Evolutionary conservation across 2,888 invertebrate genomes (phyloP).

Genomic region (Endomychus coccineus): DNA sequence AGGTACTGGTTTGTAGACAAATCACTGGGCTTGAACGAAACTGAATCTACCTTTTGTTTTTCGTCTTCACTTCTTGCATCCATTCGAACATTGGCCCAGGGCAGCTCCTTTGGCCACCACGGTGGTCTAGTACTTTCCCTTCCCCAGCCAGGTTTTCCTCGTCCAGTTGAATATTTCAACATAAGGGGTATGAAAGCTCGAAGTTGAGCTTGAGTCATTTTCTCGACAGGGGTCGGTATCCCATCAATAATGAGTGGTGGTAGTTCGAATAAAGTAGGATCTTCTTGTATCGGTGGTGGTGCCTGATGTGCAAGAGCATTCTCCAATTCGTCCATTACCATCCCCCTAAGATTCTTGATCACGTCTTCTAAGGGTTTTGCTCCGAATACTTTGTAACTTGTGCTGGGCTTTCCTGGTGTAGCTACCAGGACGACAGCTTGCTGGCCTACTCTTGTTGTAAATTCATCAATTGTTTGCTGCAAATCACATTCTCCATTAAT

Average conservation of each 20-base stretch:
- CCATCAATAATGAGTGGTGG: conserved; percentile 96
- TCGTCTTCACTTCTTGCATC: conserved; percentile 94
- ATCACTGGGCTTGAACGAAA: too few relatives aligned
- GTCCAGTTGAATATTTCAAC: conserved; percentile 94
- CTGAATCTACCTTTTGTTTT: conserved; percentile 76
- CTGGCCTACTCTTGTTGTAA: conserved; percentile 93
- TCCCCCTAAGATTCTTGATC: conserved; percentile 79
- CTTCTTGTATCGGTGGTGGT: conserved; percentile 78
- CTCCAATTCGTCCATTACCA: conserved; percentile 94
- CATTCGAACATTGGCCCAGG: conserved; percentile 98
- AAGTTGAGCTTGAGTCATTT: conserved; percentile 97
- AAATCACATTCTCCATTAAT: conserved; percentile 21
- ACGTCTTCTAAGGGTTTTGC: conserved; percentile 96
- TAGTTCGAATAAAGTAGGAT: conserved; percentile 88
- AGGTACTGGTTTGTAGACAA: too few relatives aligned
- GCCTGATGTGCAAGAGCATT: conserved; percentile 88
- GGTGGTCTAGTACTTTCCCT: conserved; percentile 90
- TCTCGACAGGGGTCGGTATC: conserved; percentile 96
- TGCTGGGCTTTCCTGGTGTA: conserved; percentile 92
- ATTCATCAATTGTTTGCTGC: conserved; percentile 92
- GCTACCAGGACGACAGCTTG: conserved; percentile 94
- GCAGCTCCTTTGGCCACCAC: conserved; percentile 98
- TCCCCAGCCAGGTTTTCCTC: conserved; percentile 98
- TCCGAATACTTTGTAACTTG: conserved; percentile 93
- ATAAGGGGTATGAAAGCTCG: conserved; percentile 95